Evolutionary conservation across 37 sponge, comb jelly and placozoan species (phyloP).

Genomic region (Ephydatia muelleri): DNA sequence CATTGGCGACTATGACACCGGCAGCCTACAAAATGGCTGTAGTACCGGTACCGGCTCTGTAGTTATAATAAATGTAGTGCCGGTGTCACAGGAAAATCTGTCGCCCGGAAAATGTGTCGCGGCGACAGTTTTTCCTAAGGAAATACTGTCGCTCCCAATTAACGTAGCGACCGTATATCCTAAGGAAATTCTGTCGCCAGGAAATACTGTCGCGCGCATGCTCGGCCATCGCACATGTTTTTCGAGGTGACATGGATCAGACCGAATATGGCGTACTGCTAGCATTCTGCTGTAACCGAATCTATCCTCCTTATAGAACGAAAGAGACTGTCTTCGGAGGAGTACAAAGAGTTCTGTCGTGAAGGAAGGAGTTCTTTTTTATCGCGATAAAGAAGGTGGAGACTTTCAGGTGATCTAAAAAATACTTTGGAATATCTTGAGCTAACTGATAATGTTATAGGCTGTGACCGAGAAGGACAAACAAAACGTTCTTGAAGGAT

Average conservation of each 20-base stretch:
- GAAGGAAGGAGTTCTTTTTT: constrained; percentile 14
- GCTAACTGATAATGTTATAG: background rate
- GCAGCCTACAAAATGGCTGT: too few species aligned
- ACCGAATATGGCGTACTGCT: background rate
- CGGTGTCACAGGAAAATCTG: too few species aligned
- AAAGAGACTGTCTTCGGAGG: constrained; percentile 10
- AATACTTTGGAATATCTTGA: background rate
- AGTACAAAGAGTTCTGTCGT: constrained; percentile 11
- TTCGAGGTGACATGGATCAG: background rate
- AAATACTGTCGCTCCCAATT: background rate
- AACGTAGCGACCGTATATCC: background rate
- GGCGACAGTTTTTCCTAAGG: background rate
- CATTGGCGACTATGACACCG: too few species aligned
- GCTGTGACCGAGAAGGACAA: constrained; percentile 1
- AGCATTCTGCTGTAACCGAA: background rate
- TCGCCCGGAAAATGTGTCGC: background rate
- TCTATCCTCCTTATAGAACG: constrained; percentile 3
- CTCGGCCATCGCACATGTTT: background rate
- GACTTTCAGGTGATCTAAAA: constrained; percentile 18
- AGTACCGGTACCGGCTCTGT: too few species aligned
- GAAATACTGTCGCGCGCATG: background rate
- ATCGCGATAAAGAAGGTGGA: background rate
- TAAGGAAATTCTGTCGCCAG: background rate
- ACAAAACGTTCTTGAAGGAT: constrained; percentile 26
- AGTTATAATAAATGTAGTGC: too few species aligned